phyloP scores from a whole-genome alignment of 2,888 invertebrate species.

The Heliconius hortense region DNA sequence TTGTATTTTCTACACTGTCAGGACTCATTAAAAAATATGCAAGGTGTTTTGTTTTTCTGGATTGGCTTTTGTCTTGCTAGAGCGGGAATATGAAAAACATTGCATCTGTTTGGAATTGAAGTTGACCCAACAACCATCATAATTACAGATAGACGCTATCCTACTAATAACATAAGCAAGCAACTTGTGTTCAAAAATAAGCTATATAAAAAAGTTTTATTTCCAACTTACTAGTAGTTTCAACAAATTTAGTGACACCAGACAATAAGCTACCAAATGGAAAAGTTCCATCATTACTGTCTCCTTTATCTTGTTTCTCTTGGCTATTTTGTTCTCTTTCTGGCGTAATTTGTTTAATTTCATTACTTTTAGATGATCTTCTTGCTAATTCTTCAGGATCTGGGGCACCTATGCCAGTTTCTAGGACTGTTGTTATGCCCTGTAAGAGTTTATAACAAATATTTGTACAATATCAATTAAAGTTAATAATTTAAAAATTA shows the following conservation, averaged over 20 bases:
- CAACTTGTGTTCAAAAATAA: neutral
- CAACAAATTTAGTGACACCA: constrained; percentile 87
- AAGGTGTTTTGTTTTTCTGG: no score
- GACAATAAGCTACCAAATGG: constrained; percentile 84
- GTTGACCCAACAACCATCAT: neutral
- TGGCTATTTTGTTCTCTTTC: constrained; percentile 31
- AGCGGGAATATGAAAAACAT: no score
- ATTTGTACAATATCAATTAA: no score
- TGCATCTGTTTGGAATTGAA: neutral
- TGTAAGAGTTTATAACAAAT: constrained; percentile 60
- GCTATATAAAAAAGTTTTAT: neutral
- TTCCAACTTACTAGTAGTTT: constrained; percentile 78
- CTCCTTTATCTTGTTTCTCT: constrained; percentile 27
- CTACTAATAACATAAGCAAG: neutral
- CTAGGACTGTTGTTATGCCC: constrained; percentile 89
- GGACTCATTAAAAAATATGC: no score
- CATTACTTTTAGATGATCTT: constrained; percentile 53
- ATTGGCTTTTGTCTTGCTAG: no score
- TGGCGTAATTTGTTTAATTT: constrained; percentile 37
- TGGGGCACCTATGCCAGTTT: constrained; percentile 91
- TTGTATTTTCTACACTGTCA: no score
- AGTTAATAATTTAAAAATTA: no score
- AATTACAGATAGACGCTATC: neutral
- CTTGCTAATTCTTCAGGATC: constrained; percentile 90
- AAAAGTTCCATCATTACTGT: constrained; percentile 66